These are phyloP conservation scores for Elegia similella DNA, from an alignment of 2,888 invertebrate genomes.

Conservation along the genomic window DNA sequence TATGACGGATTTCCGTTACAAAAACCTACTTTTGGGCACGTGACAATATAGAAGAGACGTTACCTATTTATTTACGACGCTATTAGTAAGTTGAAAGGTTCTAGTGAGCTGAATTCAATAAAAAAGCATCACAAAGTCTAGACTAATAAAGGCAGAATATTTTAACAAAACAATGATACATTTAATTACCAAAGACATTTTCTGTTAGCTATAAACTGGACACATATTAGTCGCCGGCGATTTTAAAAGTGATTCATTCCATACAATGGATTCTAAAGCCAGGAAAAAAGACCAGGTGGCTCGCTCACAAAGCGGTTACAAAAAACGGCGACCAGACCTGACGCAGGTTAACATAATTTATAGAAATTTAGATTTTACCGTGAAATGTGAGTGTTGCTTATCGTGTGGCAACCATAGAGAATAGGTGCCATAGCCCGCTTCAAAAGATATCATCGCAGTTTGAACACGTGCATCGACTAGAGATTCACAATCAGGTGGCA, in stretches of 20 bases:
- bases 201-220: constrained; percentile 36
- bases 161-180: constrained; percentile 36
- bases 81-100: constrained; percentile 2
- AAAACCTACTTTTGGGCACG: constrained; percentile 38
- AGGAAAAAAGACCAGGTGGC: constrained; percentile 78
- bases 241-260: constrained; percentile 63
- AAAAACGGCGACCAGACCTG: constrained; percentile 61
- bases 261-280: constrained; percentile 61
- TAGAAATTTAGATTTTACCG: constrained; percentile 46
- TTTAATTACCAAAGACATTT: constrained; percentile 35
- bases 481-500: constrained; percentile 70
- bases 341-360: constrained; percentile 33
- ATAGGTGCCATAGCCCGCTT: constrained; percentile 51
- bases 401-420: constrained; percentile 43
- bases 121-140: not conserved
- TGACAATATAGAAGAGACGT: constrained; percentile 26
- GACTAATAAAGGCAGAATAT: not conserved
- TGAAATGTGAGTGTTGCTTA: constrained; percentile 43
- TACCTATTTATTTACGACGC: not conserved
- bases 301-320: constrained; percentile 59
- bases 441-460: constrained; percentile 65
- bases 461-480: constrained; percentile 68
- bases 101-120: constrained; percentile 19
- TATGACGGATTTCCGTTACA: constrained; percentile 38
- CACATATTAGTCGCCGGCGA: constrained; percentile 47